Evolutionary conservation across 53 echinoderm and acorn worm genomes (phyloP), one percentile per base, ranked within the genome.

Genomic region (Mesocentrotus franciscanus): DNA sequence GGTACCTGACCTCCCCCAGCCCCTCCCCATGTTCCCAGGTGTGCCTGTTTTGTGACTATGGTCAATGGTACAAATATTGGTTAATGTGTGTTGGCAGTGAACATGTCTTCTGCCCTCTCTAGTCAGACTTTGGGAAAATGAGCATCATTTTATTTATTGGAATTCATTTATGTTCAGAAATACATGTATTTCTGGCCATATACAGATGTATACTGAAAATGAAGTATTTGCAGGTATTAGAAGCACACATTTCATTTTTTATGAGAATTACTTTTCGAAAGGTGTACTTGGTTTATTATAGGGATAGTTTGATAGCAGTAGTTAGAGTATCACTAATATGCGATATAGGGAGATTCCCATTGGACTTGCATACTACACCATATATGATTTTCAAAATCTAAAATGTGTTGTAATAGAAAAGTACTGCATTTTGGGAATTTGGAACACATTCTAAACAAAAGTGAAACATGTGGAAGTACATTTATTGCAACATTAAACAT

Each of bases 31-130:
- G n/a, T n/a, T n/a, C n/a, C n/a, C n/a, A n/a, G n/a, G 20, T 71
- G 20, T 71, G 71, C 71, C 20, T 9, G 71, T 70, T 70, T 2
- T 70, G 70, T 71, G 30, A 29, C 9, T 32, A 74, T 42, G 29
- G 12, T 49, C 58, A 58, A 18, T 27, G 59, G 9, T 56, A 24
- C 29, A 11, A 10, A 87, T 56, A 87, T 56, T 56, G n/a, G 57
- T 87, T 26, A n/a, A 87, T 26, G 87, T 87, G 56, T 58, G 8
- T 57, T 12, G 18, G 27, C 58, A 87, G 87, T 57, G 29, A 87
- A 87, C 27, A 58, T 58, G 87, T 87, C 29, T 58, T 27, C 58
- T 87, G 87, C 87, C 87, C 87, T 58, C 87, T 87, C 59, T n/a
- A 59, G 87, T 87, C 87, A 57, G 29, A 87, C 26, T 56, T n/a